Evolutionary conservation across 2,888 invertebrate species (phyloP), one percentile per base, ranked within the genome.

Genomic region (Cantharis rufa): DNA sequence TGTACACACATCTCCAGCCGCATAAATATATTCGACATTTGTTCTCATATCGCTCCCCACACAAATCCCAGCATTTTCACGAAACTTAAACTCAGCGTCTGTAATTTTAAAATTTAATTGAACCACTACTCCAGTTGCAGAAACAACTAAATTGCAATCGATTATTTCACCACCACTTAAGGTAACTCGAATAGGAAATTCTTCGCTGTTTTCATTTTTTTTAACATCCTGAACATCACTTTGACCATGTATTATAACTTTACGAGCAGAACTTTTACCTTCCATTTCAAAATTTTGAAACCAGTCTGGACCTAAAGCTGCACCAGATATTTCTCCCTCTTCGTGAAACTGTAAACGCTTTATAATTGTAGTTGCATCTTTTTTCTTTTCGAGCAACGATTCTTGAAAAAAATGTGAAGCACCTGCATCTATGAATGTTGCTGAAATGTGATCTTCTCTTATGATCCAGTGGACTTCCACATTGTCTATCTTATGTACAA

Each of bases 301-400:
- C 99, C 99, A 99, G 89, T 99, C 98, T 10, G 99, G 99, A 0
- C 99, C 99, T 73, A 99, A 90, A 3, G 99, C 98, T 79, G 97
- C 96, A 11, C 98, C 98, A 78, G 90, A 91, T 83, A 90, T 89
- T 81, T 88, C 88, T 77, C 89, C 89, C 79, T 91, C 91, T 82
- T 93, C 92, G 72, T 90, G 89, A 85, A 93, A 96, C 61, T 93
- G 90, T 89, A 94, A 92, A 82, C 95, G 90, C 86, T 93, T 88
- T 69, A 78, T 83, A 15, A 82, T 77, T 13, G 84, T 73, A 68
- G 75, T 81, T 10, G 71, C 15, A 15, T 75, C 69, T 61, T 79
- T 71, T 24, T 71, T 71, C 10, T 78, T 70, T 48, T 83, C 78
- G 13, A 82, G 82, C n/a, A 92, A 81, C 80, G 87, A 87, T 28